Evolutionary conservation across 2,113 vertebrate species (phyloP), one percentile per base, ranked within the genome.

Genomic region (Coturnix japonica): DNA sequence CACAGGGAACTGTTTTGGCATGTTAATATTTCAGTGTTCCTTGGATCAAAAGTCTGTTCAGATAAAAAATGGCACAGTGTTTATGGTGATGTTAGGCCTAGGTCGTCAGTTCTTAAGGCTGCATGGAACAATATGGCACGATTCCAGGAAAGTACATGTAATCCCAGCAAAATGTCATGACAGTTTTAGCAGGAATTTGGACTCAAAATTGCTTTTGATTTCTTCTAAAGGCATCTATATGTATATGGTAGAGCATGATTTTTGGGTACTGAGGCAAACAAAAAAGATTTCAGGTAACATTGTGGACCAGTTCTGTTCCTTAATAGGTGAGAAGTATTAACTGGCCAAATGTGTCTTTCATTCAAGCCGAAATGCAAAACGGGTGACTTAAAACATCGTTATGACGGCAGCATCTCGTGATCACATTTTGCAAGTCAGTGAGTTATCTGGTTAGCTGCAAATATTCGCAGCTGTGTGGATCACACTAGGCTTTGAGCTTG

Each of bases 121-220:
- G 17, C 20, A 76, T 18, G 13, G 54, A 90, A 63, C 7, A 26
- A 9, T 64, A 65, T 88, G 28, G 43, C 37, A 76, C 61, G 4
- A 43, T 89, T 76, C 82, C 89, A 71, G 43, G 44, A 65, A 69
- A 78, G 74, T 20, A 77, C 30, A 70, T 89, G 72, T 78, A 47
- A 72, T 96, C 37, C 6, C 30, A 66, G 43, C 84, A 79, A 94
- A 92, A 89, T 91, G 56, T 85, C 88, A 63, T 25, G 51, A 33
- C 31, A 76, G 13, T 76, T 89, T 92, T 71, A 70, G 30, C 43
- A 73, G 28, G 9, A 81, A 82, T 44, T 64, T 25, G 63, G 35
- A 14, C 33, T 82, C 25, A 60, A n/a, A 71, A 8, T 37, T 33
- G 35, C 18, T 92, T 72, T 85, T 13, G 1, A 60, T 60, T 96